A percentile compares a stretch with the other conserved stretches of the same genome.
phyloP scores from a whole-genome alignment of 2,797 vertebrate species.

The Pitangus sulphuratus region DNA sequence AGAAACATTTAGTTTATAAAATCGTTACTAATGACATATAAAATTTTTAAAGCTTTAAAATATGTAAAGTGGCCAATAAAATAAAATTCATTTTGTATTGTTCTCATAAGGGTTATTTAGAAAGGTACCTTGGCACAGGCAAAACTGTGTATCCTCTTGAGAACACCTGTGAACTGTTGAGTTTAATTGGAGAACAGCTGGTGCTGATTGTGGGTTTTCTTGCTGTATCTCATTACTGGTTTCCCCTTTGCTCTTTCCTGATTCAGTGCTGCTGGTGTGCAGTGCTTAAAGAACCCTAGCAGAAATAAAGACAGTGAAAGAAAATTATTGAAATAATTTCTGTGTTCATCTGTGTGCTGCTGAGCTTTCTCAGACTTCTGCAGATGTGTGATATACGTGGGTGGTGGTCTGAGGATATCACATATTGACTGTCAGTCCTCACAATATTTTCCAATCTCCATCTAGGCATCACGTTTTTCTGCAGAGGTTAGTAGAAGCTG shows the following conservation, averaged over 20 bases:
- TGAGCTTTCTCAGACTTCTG: slow-evolving; percentile 42
- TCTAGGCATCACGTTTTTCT: slow-evolving; percentile 5
- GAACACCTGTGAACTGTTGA: slow-evolving; percentile 77
- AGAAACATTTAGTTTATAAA: background rate
- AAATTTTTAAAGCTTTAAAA: background rate
- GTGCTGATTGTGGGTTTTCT: slow-evolving; percentile 72
- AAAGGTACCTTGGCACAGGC: slow-evolving; percentile 29
- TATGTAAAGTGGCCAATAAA: slow-evolving; percentile 2
- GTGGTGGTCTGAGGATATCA: background rate
- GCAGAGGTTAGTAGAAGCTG: slow-evolving; percentile 22
- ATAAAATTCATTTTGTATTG: slow-evolving; percentile 27
- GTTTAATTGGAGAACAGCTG: slow-evolving; percentile 76
- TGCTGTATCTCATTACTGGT: slow-evolving; percentile 68
- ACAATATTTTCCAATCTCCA: background rate
- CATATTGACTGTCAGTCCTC: background rate
- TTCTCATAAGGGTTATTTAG: slow-evolving; percentile 46
- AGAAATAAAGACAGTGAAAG: slow-evolving; percentile 45
- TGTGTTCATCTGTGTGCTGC: background rate
- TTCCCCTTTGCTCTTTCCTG: slow-evolving; percentile 55
- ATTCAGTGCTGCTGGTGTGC: slow-evolving; percentile 26
- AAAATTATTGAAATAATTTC: slow-evolving; percentile 36
- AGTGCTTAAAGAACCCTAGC: slow-evolving; percentile 28
- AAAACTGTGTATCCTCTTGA: slow-evolving; percentile 52
- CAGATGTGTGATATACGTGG: background rate
- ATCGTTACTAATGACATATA: background rate